These are phyloP conservation scores for Drosophila aldrichi DNA, from an alignment of 2,888 invertebrate genomes.

Conservation along the genomic window DNA sequence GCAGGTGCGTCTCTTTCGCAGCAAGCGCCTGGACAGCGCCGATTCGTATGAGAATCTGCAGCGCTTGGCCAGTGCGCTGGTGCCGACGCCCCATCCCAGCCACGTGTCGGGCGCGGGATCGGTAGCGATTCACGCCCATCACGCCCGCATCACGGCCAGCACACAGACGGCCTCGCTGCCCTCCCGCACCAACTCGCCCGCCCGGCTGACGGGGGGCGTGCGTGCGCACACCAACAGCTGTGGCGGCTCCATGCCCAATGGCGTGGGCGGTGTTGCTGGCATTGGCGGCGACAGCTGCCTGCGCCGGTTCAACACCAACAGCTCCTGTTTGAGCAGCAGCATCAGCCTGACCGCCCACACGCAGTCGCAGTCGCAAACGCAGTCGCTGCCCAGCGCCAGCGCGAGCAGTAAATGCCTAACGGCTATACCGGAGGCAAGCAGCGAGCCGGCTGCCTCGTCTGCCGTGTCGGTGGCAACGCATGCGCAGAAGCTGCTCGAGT, in stretches of 20 bases:
- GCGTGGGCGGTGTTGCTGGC: slow-evolving; percentile 32
- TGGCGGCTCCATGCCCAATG: slow-evolving; percentile 57
- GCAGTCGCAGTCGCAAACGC: slow-evolving; percentile 47
- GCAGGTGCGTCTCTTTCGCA: slow-evolving; percentile 84
- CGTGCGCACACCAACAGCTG: slow-evolving; percentile 39
- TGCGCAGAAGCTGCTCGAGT: slow-evolving; percentile 80
- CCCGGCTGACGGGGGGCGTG: slow-evolving; percentile 47
- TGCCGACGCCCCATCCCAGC: slow-evolving; percentile 49
- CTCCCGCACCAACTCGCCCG: slow-evolving; percentile 76
- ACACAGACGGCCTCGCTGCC: slow-evolving; percentile 66
- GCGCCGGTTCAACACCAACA: slow-evolving; percentile 70
- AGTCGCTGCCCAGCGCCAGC: slow-evolving; percentile 69
- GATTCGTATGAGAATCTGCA: slow-evolving; percentile 85
- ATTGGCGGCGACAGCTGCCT: slow-evolving; percentile 28
- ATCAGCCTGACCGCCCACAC: slow-evolving; percentile 80
- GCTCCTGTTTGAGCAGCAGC: slow-evolving; percentile 81
- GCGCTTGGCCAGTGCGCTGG: slow-evolving; percentile 83
- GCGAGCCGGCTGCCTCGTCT: slow-evolving; percentile 41
- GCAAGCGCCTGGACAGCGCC: slow-evolving; percentile 76
- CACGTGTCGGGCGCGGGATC: slow-evolving; percentile 37
- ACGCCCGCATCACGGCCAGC: slow-evolving; percentile 42
- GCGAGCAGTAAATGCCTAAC: slow-evolving; percentile 82
- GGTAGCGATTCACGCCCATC: slow-evolving; percentile 22
- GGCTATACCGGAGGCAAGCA: slow-evolving; percentile 84
- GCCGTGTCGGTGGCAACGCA: slow-evolving; percentile 32